Conservation (phyloP, 2,113 vertebrate species). For the Campylomormyrus tamandua region DNA sequence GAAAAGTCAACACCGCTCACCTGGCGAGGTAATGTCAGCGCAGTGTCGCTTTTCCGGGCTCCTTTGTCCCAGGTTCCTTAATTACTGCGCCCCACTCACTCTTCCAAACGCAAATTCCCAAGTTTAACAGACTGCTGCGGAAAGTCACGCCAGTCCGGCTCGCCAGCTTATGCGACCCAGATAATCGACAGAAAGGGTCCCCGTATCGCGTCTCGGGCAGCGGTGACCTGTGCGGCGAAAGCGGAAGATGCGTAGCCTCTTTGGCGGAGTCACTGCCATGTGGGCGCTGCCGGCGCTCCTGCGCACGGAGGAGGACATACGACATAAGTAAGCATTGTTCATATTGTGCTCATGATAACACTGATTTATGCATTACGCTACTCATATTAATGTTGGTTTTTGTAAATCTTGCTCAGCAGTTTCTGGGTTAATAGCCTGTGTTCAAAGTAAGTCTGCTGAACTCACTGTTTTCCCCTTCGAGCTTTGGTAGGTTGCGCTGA, state of each 20-base stretch:
- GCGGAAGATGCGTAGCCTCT: not conserved
- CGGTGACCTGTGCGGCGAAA: not conserved
- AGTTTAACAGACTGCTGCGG: not conserved
- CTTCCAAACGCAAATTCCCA: not conserved
- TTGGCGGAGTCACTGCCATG: not conserved
- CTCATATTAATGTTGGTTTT: not conserved
- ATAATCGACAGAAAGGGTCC: not conserved
- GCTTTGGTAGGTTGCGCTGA: not conserved
- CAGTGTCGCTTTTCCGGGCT: not conserved
- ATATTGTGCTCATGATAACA: not conserved
- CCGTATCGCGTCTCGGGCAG: no score
- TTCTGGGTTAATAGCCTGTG: not conserved
- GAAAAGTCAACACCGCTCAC: conserved; percentile 8
- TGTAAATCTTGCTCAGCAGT: not conserved
- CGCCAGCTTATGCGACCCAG: not conserved
- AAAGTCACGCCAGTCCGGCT: not conserved
- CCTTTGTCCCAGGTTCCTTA: not conserved
- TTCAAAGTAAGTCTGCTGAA: not conserved
- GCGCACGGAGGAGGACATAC: not conserved
- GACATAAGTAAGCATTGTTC: not conserved
- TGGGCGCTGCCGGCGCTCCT: not conserved
- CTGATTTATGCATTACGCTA: not conserved
- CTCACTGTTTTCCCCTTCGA: not conserved
- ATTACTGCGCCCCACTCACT: not conserved
- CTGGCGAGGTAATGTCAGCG: not conserved